Conservation (phyloP, 2,797 vertebrate species). For the Crax fasciolata region DNA sequence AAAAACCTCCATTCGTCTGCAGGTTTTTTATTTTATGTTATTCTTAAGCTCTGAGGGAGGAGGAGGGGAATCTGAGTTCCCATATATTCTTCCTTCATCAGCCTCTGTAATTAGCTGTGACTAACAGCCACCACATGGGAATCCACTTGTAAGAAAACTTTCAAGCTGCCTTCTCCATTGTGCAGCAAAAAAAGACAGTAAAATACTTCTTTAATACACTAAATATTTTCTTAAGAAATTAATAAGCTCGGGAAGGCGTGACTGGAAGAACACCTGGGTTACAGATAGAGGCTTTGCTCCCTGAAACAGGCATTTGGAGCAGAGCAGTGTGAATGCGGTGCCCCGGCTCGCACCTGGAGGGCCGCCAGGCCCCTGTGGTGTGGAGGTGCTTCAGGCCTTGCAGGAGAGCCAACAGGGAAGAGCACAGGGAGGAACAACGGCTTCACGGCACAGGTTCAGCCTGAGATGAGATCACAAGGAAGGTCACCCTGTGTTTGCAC, state of each 20-base stretch:
- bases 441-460: conserved; percentile 25
- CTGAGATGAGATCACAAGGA: conserved; percentile 28
- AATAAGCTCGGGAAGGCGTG: background rate
- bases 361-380: background rate
- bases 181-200: background rate
- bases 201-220: conserved; percentile 4
- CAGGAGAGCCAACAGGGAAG: conserved; percentile 16
- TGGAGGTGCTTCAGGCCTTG: background rate
- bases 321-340: background rate
- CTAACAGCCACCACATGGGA: conserved; percentile 79
- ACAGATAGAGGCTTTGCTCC: background rate
- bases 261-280: background rate
- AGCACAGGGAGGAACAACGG: background rate
- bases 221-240: background rate
- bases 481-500: conserved; percentile 65
- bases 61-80: conserved; percentile 56
- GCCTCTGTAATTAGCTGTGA: conserved; percentile 81
- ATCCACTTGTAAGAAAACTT: conserved; percentile 69
- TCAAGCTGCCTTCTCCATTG: conserved; percentile 37
- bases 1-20: conserved; percentile 64
- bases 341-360: background rate
- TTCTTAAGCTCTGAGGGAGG: conserved; percentile 48
- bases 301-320: background rate
- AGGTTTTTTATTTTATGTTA: conserved; percentile 76
- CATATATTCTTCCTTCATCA: conserved; percentile 55